Evolutionary conservation across 2,113 vertebrate species (phyloP).

Genomic region (Delphinus delphis): DNA sequence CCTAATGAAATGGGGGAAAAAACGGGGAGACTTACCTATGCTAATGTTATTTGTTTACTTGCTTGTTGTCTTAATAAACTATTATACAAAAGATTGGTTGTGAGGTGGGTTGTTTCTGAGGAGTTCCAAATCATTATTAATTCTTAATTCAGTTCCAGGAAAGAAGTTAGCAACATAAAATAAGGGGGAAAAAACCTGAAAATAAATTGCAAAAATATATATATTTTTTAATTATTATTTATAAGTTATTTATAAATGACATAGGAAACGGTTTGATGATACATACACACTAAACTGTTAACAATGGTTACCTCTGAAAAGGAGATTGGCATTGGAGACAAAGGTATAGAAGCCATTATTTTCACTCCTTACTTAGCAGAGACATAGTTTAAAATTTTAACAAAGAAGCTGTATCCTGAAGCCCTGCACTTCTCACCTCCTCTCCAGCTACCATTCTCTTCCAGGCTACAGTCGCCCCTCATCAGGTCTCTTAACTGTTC

Average conservation of each 20-base stretch:
- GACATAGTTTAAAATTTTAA: not conserved
- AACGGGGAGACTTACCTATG: no score
- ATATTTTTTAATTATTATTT: no score
- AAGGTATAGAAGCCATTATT: fast-evolving
- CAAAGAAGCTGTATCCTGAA: not conserved
- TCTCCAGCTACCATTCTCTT: not conserved
- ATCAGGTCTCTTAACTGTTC: no score
- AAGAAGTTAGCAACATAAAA: not conserved
- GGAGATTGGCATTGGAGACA: not conserved
- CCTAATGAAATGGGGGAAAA: not conserved
- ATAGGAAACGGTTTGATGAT: not conserved
- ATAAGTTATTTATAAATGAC: not conserved
- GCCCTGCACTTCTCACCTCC: not conserved
- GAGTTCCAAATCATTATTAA: not conserved
- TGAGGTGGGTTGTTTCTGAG: not conserved
- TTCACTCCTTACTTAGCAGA: not conserved
- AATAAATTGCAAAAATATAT: not conserved
- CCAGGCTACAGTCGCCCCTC: fast-evolving
- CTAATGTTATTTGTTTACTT: not conserved
- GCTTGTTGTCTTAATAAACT: not conserved
- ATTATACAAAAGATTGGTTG: not conserved
- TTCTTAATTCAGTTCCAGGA: not conserved
- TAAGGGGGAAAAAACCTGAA: no score
- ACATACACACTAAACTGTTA: not conserved
- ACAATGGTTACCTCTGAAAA: not conserved